Evolutionary conservation across 2,888 invertebrate genomes (phyloP).

Genomic region (Apamea monoglypha): DNA sequence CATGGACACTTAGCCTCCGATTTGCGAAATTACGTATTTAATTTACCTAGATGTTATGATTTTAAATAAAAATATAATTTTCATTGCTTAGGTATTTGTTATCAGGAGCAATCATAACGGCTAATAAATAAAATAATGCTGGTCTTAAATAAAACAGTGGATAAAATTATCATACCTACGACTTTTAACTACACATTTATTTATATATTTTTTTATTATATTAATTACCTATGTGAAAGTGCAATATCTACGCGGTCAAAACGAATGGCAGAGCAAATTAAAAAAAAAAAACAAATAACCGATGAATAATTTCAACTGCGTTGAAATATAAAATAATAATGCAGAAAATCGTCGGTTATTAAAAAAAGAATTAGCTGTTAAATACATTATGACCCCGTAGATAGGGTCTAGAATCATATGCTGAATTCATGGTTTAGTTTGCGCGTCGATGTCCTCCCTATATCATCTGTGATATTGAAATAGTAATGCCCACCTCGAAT

Average conservation of each 20-base stretch:
- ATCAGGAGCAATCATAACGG: slow-evolving; percentile 4
- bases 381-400: too few species aligned
- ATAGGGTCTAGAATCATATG: too few species aligned
- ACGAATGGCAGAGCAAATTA: too few species aligned
- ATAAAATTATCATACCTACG: not conserved
- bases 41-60: not conserved
- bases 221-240: not conserved
- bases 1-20: not conserved
- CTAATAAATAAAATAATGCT: not conserved
- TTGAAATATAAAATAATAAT: too few species aligned
- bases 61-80: not conserved
- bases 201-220: not conserved
- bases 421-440: too few species aligned
- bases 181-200: not conserved
- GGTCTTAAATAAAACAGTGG: not conserved
- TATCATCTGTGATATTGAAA: not conserved
- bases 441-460: too few species aligned
- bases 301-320: too few species aligned
- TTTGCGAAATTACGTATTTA: not conserved
- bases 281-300: too few species aligned
- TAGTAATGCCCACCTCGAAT: not conserved
- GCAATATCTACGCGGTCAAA: too few species aligned
- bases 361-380: too few species aligned
- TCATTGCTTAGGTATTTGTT: not conserved
- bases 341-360: too few species aligned